Evolutionary conservation across 2,888 invertebrate genomes (phyloP), one percentile per base, ranked within the genome.

Genomic region (Cephus spinipes): DNA sequence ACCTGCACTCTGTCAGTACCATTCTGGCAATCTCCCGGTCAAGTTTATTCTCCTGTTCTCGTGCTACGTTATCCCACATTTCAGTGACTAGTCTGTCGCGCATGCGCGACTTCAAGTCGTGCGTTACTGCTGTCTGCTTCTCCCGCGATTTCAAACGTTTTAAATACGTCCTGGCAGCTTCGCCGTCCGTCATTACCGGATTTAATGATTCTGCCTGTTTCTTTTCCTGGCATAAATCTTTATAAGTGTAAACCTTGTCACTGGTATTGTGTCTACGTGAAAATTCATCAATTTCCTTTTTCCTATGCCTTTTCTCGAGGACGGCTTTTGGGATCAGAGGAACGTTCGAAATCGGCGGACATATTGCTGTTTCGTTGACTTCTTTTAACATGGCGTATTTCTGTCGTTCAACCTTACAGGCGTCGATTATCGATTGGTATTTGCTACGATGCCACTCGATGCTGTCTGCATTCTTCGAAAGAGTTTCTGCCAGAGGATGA

Each of bases 361-460:
- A 23, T 23, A 6, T 55, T 12, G 74, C 33, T 30, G 35, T 12
- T 74, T 34, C 23, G 15, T 34, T 35, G 31, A n/a, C 34, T 69
- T 36, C 30, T 3, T n/a, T 15, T 77, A 23, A 31, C 12, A 91
- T 92, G n/a, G 90, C 91, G 84, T 91, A 93, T 83, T 89, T 92
- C 82, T 92, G 92, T 82, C 91, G 91, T 69, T 92, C 91, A 78
- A 88, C 92, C 71, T 91, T 92, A 79, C 92, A 92, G 0, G 91
- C 92, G 35, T 92, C 91, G 87, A 93, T 91, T 1, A 94, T 89
- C 83, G 92, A 88, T 68, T 92, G 87, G 6, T 92, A 87, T 87
- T 93, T 93, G 81, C 92, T 92, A 85, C 91, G 93, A 86, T 94
- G 93, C 94, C 94, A 94, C 79, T 93, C 92, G 71, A 94, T 92